phyloP scores from a whole-genome alignment of 2,888 invertebrate species.

The Mythimna albipuncta region DNA sequence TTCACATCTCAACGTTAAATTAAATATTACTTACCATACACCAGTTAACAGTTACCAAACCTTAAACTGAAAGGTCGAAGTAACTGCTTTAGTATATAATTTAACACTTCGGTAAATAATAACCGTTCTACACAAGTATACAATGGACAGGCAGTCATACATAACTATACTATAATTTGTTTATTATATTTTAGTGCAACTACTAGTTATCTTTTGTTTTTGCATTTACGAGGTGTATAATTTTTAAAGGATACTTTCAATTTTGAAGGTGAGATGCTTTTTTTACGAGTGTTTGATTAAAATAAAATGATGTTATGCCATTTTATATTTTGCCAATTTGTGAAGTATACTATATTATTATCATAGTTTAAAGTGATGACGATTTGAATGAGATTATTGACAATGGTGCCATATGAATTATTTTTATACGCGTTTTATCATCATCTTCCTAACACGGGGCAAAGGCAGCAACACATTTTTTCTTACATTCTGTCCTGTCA shows the following conservation, averaged over 20 bases:
- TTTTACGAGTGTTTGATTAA: background rate
- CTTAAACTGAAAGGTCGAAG: constrained; percentile 47
- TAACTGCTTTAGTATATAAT: constrained; percentile 47
- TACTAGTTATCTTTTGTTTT: constrained; percentile 40
- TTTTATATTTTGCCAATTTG: too few relatives aligned
- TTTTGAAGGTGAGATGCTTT: constrained; percentile 16
- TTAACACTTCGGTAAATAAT: constrained; percentile 55
- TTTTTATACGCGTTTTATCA: too few relatives aligned
- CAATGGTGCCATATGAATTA: too few relatives aligned
- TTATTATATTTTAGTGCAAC: constrained; percentile 46
- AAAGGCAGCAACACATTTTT: too few relatives aligned
- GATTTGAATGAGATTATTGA: too few relatives aligned
- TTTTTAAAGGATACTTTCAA: constrained; percentile 30
- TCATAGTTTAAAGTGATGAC: too few relatives aligned
- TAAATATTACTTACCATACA: constrained; percentile 35
- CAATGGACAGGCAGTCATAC: constrained; percentile 1
- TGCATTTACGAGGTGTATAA: constrained; percentile 23
- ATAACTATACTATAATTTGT: constrained; percentile 49
- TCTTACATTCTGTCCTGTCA: too few relatives aligned
- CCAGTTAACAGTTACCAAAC: constrained; percentile 46
- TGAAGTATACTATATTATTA: too few relatives aligned
- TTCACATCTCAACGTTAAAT: constrained; percentile 19
- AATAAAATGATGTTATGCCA: too few relatives aligned
- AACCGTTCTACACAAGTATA: constrained; percentile 20
- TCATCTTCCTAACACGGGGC: too few relatives aligned